Conservation (phyloP, 1,140 invertebrate genomes). For the Nilaparvata lugens region DNA sequence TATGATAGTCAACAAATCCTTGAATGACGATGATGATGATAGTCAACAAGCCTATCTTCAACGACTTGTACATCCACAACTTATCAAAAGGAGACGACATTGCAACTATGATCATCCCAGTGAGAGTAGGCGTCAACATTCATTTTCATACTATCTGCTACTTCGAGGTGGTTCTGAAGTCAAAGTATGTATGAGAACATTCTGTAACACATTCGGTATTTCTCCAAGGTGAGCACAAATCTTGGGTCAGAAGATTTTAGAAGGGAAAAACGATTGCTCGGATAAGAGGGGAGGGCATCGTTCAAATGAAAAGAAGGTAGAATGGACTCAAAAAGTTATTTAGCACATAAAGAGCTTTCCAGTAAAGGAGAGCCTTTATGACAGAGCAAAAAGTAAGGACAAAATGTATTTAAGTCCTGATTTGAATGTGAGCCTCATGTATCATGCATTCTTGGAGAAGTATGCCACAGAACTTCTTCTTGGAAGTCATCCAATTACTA, state of each 20-base stretch:
- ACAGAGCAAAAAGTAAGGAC: not conserved
- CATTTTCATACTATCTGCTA: not conserved
- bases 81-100: conserved; percentile 12
- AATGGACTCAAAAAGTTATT: conserved; percentile 9
- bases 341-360: conserved; percentile 12
- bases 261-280: not conserved
- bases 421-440: conserved; percentile 10
- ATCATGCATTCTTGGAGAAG: not conserved
- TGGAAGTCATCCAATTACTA: too few species aligned
- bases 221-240: conserved; percentile 6
- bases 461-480: not conserved
- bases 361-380: conserved; percentile 4
- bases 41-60: conserved; percentile 9
- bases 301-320: not conserved
- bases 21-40: not conserved
- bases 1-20: conserved; percentile 10
- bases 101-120: conserved; percentile 8
- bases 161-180: conserved; percentile 5
- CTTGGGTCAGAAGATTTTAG: not conserved
- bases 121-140: conserved; percentile 8
- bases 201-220: conserved; percentile 12
- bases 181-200: conserved; percentile 8
- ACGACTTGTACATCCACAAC: conserved; percentile 6
- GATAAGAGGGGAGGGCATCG: conserved; percentile 14
- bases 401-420: conserved; percentile 4